These are phyloP conservation scores for Podabrus alpinus DNA, from an alignment of 2,888 invertebrate species.

Conservation along the genomic window DNA sequence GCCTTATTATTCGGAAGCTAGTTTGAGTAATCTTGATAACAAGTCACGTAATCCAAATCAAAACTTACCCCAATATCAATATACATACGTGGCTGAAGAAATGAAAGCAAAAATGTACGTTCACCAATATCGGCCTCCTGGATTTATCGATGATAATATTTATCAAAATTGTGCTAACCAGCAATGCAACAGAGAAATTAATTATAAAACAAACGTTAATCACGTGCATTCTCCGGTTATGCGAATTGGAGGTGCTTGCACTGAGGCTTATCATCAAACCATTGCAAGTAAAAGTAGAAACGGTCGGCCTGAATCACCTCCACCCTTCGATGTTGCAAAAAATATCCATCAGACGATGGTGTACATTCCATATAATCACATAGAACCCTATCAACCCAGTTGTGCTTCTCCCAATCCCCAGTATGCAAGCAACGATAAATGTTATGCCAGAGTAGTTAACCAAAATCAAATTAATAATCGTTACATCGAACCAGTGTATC, in stretches of 20 bases:
- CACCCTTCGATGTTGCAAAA: conserved; percentile 63
- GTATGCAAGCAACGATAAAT: conserved; percentile 45
- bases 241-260: conserved; percentile 47
- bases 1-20: conserved; percentile 70
- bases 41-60: conserved; percentile 45
- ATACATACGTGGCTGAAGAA: conserved; percentile 43
- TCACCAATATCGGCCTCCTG: conserved; percentile 50
- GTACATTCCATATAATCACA: conserved; percentile 68
- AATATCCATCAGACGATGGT: conserved; percentile 71
- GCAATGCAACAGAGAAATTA: conserved; percentile 38
- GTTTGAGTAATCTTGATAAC: conserved; percentile 49
- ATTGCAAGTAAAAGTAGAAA: conserved; percentile 51
- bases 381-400: conserved; percentile 48
- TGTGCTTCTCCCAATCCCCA: conserved; percentile 43
- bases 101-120: conserved; percentile 40
- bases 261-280: conserved; percentile 48
- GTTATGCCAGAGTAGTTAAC: conserved; percentile 47
- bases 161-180: conserved; percentile 61
- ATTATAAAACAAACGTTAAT: conserved; percentile 45
- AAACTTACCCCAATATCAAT: conserved; percentile 42
- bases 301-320: conserved; percentile 70
- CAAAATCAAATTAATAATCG: conserved; percentile 54
- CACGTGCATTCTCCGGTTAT: conserved; percentile 46
- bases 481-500: conserved; percentile 51
- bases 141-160: conserved; percentile 54